These are phyloP conservation scores for Burhinus bistriatus DNA, from an alignment of 2,113 vertebrate species.

Conservation along the genomic window DNA sequence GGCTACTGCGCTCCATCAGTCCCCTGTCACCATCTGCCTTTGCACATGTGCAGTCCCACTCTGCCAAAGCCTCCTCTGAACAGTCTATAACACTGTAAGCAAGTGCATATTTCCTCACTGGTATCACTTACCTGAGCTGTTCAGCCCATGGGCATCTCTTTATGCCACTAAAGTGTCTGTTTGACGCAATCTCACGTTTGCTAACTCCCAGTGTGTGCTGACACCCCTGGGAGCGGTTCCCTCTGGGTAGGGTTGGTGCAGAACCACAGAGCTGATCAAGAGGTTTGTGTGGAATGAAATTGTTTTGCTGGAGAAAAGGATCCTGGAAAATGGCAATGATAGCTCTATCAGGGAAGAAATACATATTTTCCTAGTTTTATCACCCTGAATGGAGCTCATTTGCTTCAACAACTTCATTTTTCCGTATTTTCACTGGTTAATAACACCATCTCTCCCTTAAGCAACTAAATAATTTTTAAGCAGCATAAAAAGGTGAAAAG, in stretches of 20 bases:
- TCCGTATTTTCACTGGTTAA: background rate
- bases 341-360: background rate
- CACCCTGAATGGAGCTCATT: background rate
- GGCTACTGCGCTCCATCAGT: background rate
- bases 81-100: background rate
- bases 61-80: background rate
- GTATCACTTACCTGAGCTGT: background rate
- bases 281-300: background rate
- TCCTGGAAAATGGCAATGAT: background rate
- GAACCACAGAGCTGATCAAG: background rate
- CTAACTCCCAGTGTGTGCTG: background rate
- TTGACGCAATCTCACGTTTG: background rate
- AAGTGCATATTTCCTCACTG: background rate
- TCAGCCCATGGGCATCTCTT: background rate
- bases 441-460: background rate
- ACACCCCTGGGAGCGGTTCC: background rate
- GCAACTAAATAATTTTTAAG: background rate
- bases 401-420: background rate
- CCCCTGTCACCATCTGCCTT: background rate
- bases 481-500: background rate
- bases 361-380: background rate
- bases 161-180: accelerated
- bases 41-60: background rate
- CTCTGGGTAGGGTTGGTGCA: background rate
- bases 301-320: background rate